Conservation (phyloP, 1,140 invertebrate species). For the Pinna nobilis region DNA sequence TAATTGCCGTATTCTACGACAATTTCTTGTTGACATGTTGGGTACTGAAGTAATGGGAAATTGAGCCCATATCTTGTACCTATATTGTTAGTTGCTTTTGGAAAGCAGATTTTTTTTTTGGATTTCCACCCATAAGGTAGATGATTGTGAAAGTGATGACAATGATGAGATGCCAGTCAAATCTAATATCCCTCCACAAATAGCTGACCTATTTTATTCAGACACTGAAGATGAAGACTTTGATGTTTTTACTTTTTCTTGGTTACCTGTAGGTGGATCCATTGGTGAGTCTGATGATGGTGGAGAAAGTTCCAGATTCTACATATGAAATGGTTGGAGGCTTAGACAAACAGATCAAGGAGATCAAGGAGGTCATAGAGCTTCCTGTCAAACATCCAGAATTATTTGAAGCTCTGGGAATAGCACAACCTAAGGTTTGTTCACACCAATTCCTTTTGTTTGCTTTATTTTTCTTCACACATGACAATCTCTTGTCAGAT, state of each 20-base stretch:
- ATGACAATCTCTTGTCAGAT: neutral
- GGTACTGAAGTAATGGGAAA: too few relatives aligned
- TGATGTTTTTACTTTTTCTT: neutral
- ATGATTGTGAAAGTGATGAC: too few relatives aligned
- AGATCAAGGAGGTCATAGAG: conserved; percentile 99
- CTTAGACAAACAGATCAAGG: conserved; percentile 99
- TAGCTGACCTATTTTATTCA: too few relatives aligned
- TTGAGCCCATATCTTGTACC: too few relatives aligned
- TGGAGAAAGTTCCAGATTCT: conserved; percentile 99
- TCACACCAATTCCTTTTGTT: neutral
- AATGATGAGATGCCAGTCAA: too few relatives aligned
- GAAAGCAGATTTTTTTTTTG: too few relatives aligned
- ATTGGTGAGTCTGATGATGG: conserved; percentile 99
- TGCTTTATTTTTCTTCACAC: neutral
- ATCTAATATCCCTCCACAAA: too few relatives aligned
- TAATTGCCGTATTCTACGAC: too few relatives aligned
- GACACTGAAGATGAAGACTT: too few relatives aligned
- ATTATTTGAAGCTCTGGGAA: conserved; percentile 98
- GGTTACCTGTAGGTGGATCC: conserved; percentile 88
- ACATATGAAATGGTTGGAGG: conserved; percentile 99
- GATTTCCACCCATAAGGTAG: too few relatives aligned
- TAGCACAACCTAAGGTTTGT: conserved; percentile 95
- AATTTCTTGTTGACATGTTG: too few relatives aligned
- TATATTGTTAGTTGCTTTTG: too few relatives aligned
- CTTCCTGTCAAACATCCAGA: conserved; percentile 99